These are phyloP conservation scores for Ochlodes sylvanus DNA, from an alignment of 2,888 invertebrate species.

Conservation along the genomic window DNA sequence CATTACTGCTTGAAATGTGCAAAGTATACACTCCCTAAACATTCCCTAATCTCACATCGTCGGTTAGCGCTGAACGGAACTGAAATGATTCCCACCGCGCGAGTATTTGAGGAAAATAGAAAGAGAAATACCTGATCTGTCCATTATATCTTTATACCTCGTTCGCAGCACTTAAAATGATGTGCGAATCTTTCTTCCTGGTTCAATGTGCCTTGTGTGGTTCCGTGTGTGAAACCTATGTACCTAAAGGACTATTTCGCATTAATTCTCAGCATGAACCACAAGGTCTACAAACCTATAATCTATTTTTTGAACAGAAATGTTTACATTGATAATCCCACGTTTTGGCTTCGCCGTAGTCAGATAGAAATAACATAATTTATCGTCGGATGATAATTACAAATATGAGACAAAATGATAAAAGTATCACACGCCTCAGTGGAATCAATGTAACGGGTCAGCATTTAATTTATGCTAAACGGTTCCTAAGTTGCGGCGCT, in stretches of 20 bases:
- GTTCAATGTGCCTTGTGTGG: conserved; percentile 12
- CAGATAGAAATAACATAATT: too few relatives aligned
- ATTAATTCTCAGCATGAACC: too few relatives aligned
- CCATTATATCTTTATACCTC: conserved; percentile 36
- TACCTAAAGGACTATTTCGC: too few relatives aligned
- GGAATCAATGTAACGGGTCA: conserved; percentile 41
- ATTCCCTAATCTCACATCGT: conserved; percentile 23
- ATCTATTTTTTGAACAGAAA: too few relatives aligned
- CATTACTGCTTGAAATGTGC: not conserved
- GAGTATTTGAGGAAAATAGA: conserved; percentile 36
- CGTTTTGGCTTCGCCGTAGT: too few relatives aligned
- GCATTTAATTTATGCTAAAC: conserved; percentile 62
- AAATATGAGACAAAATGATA: conserved; percentile 1
- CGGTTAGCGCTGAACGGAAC: conserved; percentile 14
- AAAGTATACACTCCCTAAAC: conserved; percentile 5
- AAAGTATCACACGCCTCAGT: not conserved
- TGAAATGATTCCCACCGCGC: conserved; percentile 33
- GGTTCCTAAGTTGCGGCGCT: conserved; percentile 51
- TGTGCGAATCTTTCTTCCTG: conserved; percentile 26
- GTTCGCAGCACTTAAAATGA: conserved; percentile 24
- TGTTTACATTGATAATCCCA: too few relatives aligned
- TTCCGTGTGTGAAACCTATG: not conserved
- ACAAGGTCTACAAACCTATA: too few relatives aligned
- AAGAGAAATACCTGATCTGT: conserved; percentile 33
- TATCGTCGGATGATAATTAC: not conserved